phyloP scores from a whole-genome alignment of 2,888 invertebrate species.

The Camponotus fellah region DNA sequence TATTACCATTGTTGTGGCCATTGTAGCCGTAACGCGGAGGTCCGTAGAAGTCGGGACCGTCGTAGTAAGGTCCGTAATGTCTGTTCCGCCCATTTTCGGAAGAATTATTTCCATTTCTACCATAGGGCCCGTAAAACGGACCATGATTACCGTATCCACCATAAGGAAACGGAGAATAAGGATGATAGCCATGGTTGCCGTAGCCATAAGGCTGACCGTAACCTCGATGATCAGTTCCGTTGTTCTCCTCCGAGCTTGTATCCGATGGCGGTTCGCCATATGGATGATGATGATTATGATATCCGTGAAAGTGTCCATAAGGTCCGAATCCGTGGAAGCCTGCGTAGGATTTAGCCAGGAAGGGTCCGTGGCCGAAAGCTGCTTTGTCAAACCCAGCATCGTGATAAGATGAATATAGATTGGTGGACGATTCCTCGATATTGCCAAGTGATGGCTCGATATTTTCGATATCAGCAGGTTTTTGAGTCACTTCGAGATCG shows the following conservation, averaged over 20 bases:
- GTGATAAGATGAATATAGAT: constrained; percentile 27
- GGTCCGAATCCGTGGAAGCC: constrained; percentile 39
- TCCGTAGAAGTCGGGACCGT: constrained; percentile 59
- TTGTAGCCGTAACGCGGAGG: constrained; percentile 10
- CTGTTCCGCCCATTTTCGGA: constrained; percentile 2
- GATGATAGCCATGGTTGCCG: neutral
- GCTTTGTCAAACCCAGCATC: constrained; percentile 12
- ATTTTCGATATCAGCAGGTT: neutral
- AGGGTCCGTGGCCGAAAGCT: constrained; percentile 27
- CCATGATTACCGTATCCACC: constrained; percentile 24
- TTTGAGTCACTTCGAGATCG: neutral
- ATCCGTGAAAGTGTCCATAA: constrained; percentile 22
- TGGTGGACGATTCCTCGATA: constrained; percentile 30
- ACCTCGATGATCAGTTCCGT: constrained; percentile 7
- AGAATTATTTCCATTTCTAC: constrained; percentile 21
- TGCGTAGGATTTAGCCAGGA: constrained; percentile 21
- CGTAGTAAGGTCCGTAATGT: constrained; percentile 42
- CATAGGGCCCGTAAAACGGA: constrained; percentile 25
- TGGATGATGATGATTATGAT: constrained; percentile 12
- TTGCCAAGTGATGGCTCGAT: neutral
- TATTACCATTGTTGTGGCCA: neutral
- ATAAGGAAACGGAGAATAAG: constrained; percentile 22
- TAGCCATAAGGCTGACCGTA: constrained; percentile 15
- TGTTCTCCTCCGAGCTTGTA: neutral
- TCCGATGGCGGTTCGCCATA: constrained; percentile 8